phyloP scores from a whole-genome alignment of 2,113 vertebrate species.

The Platichthys stellatus region DNA sequence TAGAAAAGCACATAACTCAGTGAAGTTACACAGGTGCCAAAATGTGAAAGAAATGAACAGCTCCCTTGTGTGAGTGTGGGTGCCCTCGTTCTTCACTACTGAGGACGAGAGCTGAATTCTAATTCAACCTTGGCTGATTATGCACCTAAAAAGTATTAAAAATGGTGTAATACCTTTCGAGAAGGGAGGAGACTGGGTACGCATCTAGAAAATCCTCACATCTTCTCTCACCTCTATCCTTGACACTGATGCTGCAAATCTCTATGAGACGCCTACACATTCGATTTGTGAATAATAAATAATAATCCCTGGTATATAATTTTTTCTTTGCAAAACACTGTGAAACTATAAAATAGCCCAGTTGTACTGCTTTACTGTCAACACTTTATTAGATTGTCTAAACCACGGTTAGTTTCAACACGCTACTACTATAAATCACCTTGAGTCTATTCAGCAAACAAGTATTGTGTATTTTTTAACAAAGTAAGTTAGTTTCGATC shows the following conservation, averaged over 20 bases:
- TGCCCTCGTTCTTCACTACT: not conserved
- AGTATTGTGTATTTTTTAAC: too few species aligned
- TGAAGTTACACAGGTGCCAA: not conserved
- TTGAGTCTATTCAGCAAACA: not conserved
- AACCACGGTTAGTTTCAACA: not conserved
- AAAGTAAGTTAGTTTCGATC: too few species aligned
- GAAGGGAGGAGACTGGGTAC: not conserved
- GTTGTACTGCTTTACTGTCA: not conserved
- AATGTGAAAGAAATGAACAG: not conserved
- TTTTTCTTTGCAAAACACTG: not conserved
- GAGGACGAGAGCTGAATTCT: not conserved
- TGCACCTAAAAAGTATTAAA: not conserved
- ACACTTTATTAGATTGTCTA: not conserved
- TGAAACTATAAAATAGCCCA: not conserved
- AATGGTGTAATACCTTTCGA: not conserved
- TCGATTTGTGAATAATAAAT: constrained; percentile 9
- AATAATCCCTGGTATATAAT: not conserved
- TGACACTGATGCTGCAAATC: not conserved
- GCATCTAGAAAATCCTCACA: not conserved
- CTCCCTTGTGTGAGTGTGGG: not conserved
- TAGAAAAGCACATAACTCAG: not conserved
- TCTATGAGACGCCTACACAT: not conserved
- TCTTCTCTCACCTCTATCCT: not conserved
- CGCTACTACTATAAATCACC: too few species aligned
- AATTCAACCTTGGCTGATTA: not conserved